Percentiles rank a stretch among this genome's conserved stretches.
Conservation (phyloP, 2,113 vertebrate genomes). For the Laticauda laticaudata region DNA sequence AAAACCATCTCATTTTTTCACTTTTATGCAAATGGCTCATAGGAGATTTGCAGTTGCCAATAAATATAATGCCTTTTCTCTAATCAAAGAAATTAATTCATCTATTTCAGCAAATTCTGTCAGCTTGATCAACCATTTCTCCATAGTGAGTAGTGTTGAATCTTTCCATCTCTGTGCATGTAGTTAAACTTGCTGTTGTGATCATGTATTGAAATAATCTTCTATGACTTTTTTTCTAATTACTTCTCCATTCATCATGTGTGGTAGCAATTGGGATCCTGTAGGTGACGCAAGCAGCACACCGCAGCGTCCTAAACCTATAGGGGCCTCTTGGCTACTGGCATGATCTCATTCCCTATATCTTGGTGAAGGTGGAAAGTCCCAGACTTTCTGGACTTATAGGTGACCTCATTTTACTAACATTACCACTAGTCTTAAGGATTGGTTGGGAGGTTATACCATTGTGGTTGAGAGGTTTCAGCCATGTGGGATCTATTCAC, state of each 20-base stretch:
- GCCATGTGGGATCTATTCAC: too few relatives aligned
- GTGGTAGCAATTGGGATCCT: too few relatives aligned
- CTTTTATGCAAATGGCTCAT: not conserved
- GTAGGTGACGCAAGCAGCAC: too few relatives aligned
- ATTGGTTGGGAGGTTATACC: too few relatives aligned
- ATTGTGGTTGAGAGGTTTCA: too few relatives aligned
- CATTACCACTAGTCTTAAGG: too few relatives aligned
- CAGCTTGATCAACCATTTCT: not conserved
- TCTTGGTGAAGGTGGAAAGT: too few relatives aligned
- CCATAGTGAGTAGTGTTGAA: not conserved
- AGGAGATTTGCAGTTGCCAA: not conserved
- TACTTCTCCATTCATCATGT: not conserved
- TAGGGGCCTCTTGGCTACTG: too few relatives aligned
- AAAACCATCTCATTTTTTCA: not conserved
- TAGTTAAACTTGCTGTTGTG: not conserved
- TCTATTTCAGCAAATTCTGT: not conserved
- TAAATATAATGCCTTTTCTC: not conserved
- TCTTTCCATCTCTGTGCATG: not conserved
- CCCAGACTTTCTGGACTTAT: too few relatives aligned
- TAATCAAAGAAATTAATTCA: not conserved
- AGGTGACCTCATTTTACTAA: too few relatives aligned
- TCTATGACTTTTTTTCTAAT: not conserved
- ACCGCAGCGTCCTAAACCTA: too few relatives aligned
- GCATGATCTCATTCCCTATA: too few relatives aligned
- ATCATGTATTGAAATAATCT: not conserved